These are phyloP conservation scores for Taxidea taxus DNA, from an alignment of 2,113 vertebrate genomes.

Conservation along the genomic window DNA sequence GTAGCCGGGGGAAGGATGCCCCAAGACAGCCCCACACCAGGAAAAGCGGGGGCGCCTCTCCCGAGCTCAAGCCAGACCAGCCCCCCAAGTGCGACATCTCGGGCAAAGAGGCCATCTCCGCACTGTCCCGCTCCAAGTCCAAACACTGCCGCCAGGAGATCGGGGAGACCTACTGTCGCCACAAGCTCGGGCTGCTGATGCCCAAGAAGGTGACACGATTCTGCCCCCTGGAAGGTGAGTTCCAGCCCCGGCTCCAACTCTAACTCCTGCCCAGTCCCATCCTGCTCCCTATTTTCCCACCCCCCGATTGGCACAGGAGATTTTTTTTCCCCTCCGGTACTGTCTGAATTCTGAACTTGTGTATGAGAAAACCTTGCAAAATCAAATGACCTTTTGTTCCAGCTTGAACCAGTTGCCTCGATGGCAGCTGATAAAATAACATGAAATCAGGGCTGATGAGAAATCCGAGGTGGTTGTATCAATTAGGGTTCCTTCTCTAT, in stretches of 20 bases:
- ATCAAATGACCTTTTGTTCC: background rate
- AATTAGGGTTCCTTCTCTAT: background rate
- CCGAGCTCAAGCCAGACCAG: constrained; percentile 89
- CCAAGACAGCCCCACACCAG: constrained; percentile 66
- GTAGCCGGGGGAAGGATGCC: constrained; percentile 74
- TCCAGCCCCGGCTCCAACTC: accelerated
- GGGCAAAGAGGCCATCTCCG: constrained; percentile 96
- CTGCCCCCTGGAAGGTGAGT: constrained; percentile 96
- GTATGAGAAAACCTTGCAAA: background rate
- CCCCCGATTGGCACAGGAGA: accelerated
- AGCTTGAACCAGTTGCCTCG: background rate
- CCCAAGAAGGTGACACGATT: constrained; percentile 93
- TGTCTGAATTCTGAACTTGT: background rate
- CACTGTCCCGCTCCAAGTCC: constrained; percentile 92
- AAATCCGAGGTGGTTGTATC: background rate
- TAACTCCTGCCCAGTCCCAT: accelerated
- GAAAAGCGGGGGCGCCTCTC: constrained; percentile 77
- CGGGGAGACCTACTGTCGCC: constrained; percentile 92
- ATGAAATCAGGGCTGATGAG: accelerated
- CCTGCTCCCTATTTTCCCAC: background rate
- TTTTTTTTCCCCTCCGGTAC: background rate
- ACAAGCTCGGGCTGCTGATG: constrained; percentile 94
- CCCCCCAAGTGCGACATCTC: constrained; percentile 93
- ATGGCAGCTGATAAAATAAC: background rate
- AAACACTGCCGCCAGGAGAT: constrained; percentile 95